phyloP scores from a whole-genome alignment of 1,140 invertebrate species.

The Pseudomyrmex flavicornis region DNA sequence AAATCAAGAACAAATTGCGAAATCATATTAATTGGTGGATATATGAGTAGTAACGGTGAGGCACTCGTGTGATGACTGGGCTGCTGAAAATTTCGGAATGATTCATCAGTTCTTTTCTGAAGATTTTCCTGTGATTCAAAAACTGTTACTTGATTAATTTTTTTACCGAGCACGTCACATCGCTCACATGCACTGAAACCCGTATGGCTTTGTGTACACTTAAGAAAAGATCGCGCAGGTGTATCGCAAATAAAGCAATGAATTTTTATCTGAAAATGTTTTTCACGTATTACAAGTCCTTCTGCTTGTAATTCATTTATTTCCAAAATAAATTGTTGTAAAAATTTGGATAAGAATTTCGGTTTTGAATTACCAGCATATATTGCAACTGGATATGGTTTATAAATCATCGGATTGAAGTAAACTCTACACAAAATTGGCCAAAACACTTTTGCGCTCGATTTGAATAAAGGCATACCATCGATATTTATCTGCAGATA shows the following conservation, averaged over 20 bases:
- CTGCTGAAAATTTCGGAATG: neutral
- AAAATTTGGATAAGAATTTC: neutral
- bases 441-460: neutral
- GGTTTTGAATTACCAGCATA: conserved; percentile 12
- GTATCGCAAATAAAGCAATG: neutral
- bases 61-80: neutral
- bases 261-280: neutral
- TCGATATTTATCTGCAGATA: neutral
- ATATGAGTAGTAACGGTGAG: conserved; percentile 2
- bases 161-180: neutral
- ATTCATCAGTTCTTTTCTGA: conserved; percentile 4
- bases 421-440: neutral
- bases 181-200: neutral
- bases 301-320: conserved; percentile 1
- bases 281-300: neutral
- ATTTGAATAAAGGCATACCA: neutral
- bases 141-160: conserved; percentile 1
- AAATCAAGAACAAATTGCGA: neutral
- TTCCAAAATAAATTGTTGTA: conserved; percentile 1
- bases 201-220: neutral
- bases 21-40: conserved; percentile 12
- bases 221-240: neutral
- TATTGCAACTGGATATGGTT: neutral
- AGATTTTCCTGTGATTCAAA: conserved; percentile 4
- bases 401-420: neutral